These are phyloP conservation scores for Eretmocerus hayati DNA, from an alignment of 2,888 invertebrate species.

Conservation along the genomic window DNA sequence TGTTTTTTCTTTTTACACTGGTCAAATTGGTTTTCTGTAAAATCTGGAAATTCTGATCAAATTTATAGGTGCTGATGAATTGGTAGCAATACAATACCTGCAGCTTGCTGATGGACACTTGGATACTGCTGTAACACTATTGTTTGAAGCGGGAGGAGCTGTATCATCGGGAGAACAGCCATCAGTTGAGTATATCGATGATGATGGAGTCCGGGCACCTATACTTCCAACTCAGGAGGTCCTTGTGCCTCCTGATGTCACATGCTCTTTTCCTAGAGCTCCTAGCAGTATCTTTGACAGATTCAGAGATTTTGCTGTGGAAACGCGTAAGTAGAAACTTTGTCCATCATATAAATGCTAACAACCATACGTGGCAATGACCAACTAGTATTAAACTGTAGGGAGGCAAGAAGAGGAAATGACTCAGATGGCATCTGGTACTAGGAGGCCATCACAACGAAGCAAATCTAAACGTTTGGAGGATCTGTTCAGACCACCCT, in stretches of 20 bases:
- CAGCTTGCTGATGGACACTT: conserved; percentile 41
- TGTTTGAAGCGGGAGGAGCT: conserved; percentile 37
- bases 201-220: conserved; percentile 38
- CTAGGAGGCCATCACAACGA: conserved; percentile 27
- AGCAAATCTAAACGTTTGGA: conserved; percentile 53
- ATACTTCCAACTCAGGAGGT: conserved; percentile 43
- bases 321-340: conserved; percentile 41
- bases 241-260: conserved; percentile 38
- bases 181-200: conserved; percentile 19
- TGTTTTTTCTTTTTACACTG: too few species aligned
- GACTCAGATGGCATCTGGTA: conserved; percentile 37
- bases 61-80: conserved; percentile 36
- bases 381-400: conserved; percentile 15
- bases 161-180: conserved; percentile 14
- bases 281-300: conserved; percentile 41
- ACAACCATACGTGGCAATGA: too few species aligned
- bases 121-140: conserved; percentile 39
- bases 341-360: too few species aligned
- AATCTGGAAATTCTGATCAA: too few species aligned
- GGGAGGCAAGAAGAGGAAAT: conserved; percentile 44
- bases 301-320: conserved; percentile 44
- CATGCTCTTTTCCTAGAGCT: conserved; percentile 37
- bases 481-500: conserved; percentile 63
- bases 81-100: conserved; percentile 38
- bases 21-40: too few species aligned